Evolutionary conservation across 2,113 vertebrate species (phyloP).

Genomic region (Hypomesus transpacificus): DNA sequence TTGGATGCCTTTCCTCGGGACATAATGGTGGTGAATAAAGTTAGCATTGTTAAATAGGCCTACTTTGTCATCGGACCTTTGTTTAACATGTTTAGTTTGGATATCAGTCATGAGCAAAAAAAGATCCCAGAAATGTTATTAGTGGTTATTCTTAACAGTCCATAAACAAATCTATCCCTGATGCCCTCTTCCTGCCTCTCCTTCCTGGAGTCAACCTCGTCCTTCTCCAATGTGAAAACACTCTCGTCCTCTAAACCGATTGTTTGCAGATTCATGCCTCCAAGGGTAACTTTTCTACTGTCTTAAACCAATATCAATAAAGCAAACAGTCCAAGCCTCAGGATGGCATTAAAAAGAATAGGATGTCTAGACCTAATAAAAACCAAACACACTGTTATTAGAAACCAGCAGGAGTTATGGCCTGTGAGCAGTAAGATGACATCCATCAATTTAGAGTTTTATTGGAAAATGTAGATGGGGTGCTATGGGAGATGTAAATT

Average conservation of each 20-base stretch:
- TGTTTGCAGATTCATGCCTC: conserved; percentile 28
- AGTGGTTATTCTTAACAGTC: no score
- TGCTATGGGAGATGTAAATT: conserved; percentile 70
- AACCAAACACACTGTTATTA: conserved; percentile 66
- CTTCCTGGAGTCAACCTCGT: no score
- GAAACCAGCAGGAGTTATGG: conserved; percentile 63
- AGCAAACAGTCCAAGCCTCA: conserved; percentile 62
- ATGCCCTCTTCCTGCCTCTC: no score
- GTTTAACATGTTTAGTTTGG: no score
- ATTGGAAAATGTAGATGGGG: conserved; percentile 73
- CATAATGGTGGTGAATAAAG: no score
- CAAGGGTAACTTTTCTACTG: conserved; percentile 35
- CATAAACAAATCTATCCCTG: no score
- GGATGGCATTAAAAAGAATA: conserved; percentile 69
- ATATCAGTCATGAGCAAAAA: no score
- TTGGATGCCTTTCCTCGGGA: no score
- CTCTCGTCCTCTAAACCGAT: conserved; percentile 27
- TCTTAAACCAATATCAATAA: conserved; percentile 67
- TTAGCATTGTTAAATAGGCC: no score
- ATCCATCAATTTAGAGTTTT: conserved; percentile 75
- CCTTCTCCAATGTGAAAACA: conserved; percentile 36
- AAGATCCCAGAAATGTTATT: no score
- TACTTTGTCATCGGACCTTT: no score
- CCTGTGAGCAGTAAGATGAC: conserved; percentile 67
- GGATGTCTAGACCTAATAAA: conserved; percentile 68